Percentiles rank a stretch among this genome's conserved stretches.
These are phyloP conservation scores for Ctenoplectra terminalis DNA, from an alignment of 1,140 invertebrate species.

Conservation along the genomic window DNA sequence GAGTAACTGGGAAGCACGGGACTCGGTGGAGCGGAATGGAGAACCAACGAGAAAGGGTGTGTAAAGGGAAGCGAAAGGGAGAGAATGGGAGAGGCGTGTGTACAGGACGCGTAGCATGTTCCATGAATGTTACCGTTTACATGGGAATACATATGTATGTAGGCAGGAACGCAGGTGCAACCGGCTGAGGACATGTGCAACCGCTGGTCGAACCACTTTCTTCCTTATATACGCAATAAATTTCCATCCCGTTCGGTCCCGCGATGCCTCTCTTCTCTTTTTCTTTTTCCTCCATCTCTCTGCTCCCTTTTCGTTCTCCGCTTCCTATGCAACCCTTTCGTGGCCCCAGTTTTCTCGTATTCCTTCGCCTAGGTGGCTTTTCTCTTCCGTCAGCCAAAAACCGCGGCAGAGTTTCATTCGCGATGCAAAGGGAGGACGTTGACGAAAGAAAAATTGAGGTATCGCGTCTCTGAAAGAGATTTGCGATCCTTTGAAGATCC, in stretches of 20 bases:
- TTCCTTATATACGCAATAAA: constrained; percentile 57
- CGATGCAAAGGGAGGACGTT: not conserved
- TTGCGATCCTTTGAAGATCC: too few species aligned
- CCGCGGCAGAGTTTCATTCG: not conserved
- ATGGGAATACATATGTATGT: constrained; percentile 51
- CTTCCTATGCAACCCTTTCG: not conserved
- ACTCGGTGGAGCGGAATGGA: not conserved
- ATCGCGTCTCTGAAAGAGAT: too few species aligned
- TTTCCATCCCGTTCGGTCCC: constrained; percentile 55
- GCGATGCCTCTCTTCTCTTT: not conserved
- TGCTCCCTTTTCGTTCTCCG: not conserved
- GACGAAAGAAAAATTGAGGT: too few species aligned
- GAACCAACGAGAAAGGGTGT: too few species aligned
- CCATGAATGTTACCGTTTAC: constrained; percentile 62
- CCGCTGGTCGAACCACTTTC: constrained; percentile 56
- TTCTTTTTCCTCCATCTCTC: not conserved
- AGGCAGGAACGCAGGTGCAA: constrained; percentile 60
- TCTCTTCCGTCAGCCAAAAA: not conserved
- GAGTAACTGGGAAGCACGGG: not conserved
- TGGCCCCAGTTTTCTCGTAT: too few species aligned
- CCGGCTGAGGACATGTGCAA: constrained; percentile 10
- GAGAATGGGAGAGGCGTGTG: not conserved
- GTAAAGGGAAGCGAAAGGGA: not conserved
- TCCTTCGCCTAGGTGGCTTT: too few species aligned
- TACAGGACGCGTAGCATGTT: constrained; percentile 36